Percentiles rank a stretch among this genome's conserved stretches.
These are phyloP conservation scores for Leucoraja ocellata DNA, from an alignment of 2,797 vertebrate species.

Conservation along the genomic window DNA sequence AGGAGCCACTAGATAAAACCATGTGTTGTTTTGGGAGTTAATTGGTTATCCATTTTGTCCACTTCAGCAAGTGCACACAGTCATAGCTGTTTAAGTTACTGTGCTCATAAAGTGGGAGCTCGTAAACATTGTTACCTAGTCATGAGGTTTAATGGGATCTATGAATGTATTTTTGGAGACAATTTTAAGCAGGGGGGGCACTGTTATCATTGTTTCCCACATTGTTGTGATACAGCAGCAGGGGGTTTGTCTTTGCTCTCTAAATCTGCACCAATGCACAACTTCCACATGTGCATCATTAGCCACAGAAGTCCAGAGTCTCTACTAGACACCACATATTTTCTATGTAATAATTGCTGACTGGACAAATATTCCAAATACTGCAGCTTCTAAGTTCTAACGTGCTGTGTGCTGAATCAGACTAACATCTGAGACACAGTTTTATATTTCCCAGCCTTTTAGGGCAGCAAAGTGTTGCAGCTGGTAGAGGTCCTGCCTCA, in stretches of 20 bases:
- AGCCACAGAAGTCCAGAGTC: neutral
- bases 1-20: neutral
- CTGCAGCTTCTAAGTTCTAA: too few relatives aligned
- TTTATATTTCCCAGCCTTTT: too few relatives aligned
- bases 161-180: neutral
- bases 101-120: neutral
- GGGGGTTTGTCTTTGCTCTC: neutral
- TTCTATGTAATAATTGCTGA: neutral
- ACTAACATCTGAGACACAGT: too few relatives aligned
- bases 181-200: neutral
- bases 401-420: too few relatives aligned
- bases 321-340: neutral
- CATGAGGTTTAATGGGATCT: neutral
- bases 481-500: too few relatives aligned
- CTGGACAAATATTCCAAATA: too few relatives aligned
- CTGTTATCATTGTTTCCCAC: neutral
- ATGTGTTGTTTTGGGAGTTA: neutral
- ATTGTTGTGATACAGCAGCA: neutral
- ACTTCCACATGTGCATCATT: neutral
- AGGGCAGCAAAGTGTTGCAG: too few relatives aligned
- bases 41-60: conserved; percentile 11
- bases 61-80: neutral
- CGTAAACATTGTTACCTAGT: neutral
- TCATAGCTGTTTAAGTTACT: neutral
- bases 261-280: neutral